Percentiles rank a stretch among this genome's conserved stretches.
Evolutionary conservation across 1,140 invertebrate genomes (phyloP).

Genomic region (Apolygus lucorum): DNA sequence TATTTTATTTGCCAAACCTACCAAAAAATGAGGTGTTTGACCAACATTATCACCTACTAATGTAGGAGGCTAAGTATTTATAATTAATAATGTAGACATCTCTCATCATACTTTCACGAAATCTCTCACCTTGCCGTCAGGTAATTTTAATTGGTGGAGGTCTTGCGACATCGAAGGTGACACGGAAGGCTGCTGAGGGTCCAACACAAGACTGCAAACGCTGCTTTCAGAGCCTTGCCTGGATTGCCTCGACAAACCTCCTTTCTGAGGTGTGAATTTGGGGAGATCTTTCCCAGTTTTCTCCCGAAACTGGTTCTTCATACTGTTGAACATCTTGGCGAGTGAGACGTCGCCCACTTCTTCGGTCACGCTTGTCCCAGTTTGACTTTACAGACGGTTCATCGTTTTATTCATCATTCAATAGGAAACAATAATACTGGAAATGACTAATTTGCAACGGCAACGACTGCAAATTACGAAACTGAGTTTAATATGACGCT

Average conservation of each 20-base stretch:
- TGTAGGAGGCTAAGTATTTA: too few relatives aligned
- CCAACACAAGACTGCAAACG: conserved; percentile 46
- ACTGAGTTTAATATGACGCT: neutral
- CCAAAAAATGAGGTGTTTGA: too few relatives aligned
- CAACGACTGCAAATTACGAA: too few relatives aligned
- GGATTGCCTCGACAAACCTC: conserved; percentile 46
- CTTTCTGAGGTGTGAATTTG: conserved; percentile 42
- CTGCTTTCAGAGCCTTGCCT: conserved; percentile 52
- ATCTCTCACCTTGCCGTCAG: conserved; percentile 35
- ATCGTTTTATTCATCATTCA: too few relatives aligned
- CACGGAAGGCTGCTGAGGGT: conserved; percentile 34
- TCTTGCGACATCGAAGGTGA: conserved; percentile 17
- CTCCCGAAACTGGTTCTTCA: conserved; percentile 63
- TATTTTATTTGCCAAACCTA: too few relatives aligned
- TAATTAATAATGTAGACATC: too few relatives aligned
- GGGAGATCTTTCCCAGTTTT: conserved; percentile 61
- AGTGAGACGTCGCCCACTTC: neutral
- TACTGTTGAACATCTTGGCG: conserved; percentile 36
- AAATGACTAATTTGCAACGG: too few relatives aligned
- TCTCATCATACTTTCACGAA: too few relatives aligned
- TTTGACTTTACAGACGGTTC: too few relatives aligned
- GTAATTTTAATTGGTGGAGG: conserved; percentile 28
- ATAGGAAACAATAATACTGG: too few relatives aligned
- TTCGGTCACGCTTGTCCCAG: too few relatives aligned
- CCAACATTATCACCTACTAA: too few relatives aligned